Evolutionary conservation across 1,140 invertebrate genomes (phyloP).

Genomic region (Orius laevigatus): DNA sequence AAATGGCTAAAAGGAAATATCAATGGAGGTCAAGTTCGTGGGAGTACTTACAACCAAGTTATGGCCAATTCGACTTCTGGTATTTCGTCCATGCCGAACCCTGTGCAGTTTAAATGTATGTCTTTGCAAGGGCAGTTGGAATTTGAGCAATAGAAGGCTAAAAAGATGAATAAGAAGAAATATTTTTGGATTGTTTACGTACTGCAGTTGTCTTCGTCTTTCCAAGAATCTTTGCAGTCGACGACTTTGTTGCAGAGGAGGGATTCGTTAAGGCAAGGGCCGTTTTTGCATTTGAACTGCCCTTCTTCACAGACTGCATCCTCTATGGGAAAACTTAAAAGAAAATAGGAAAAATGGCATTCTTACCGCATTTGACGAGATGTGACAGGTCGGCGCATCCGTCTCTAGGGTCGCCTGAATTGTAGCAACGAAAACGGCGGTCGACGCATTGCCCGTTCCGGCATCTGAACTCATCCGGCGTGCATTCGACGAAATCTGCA

Average conservation of each 20-base stretch:
- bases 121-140: constrained; percentile 25
- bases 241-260: constrained; percentile 26
- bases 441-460: constrained; percentile 29
- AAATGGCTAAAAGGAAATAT: constrained; percentile 22
- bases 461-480: constrained; percentile 25
- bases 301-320: constrained; percentile 17
- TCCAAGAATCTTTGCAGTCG: constrained; percentile 30
- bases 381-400: constrained; percentile 32
- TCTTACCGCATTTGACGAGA: constrained; percentile 28
- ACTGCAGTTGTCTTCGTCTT: constrained; percentile 28
- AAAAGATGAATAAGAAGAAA: constrained; percentile 7
- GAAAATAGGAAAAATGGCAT: constrained; percentile 4
- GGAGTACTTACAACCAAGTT: constrained; percentile 24
- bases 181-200: neutral
- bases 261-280: constrained; percentile 24
- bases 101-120: constrained; percentile 26
- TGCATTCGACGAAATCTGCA: constrained; percentile 16
- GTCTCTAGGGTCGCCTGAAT: constrained; percentile 18
- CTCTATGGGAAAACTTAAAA: constrained; percentile 14
- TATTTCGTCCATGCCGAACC: constrained; percentile 19
- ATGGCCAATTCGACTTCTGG: constrained; percentile 26
- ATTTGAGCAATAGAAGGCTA: constrained; percentile 25
- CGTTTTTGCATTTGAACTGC: constrained; percentile 24
- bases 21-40: neutral
- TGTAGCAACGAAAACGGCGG: constrained; percentile 24